Evolutionary conservation across 2,113 vertebrate species (phyloP), one percentile per base, ranked within the genome.

Genomic region (Redunca redunca): DNA sequence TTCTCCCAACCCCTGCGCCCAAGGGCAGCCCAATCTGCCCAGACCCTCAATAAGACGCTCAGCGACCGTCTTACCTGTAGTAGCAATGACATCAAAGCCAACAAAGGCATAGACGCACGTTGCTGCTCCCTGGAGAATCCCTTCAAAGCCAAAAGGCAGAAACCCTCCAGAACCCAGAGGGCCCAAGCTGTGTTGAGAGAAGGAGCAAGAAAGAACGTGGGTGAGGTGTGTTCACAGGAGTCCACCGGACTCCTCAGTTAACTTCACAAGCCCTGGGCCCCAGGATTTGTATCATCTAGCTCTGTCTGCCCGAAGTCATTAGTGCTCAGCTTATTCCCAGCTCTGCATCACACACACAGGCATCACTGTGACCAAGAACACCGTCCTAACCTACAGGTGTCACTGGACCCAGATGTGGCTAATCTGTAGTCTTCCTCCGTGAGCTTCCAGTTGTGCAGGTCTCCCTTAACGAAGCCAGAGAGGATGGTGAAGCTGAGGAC

Each of bases 51-150:
- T 2, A 13, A 15, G 43, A 2, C 16, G 46, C 26, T 6, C 9
- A 74, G 46, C 1, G 2, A 25, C 53, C 12, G 0, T 0, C 26
- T 97, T 97, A 99, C 99, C 99, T 99, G 99, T 99, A 7, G 99
- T 99, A 88, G 99, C 99, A 1, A 99, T 99, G 98, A 99, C 99
- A 98, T 99, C 99, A 33, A 99, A 99, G 7, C 99, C 99, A 2
- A 99, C 99, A 0, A 99, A 99, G 36, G 99, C 99, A 0, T 99
- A 99, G 98, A 99, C 99, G 94, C 99, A 99, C 2, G 99, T 99
- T 43, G 99, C 99, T 5, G 99, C 99, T 0, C 99, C 99, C 0
- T 99, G 99, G 40, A 99, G 98, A 95, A 99, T 98, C 2, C 99
- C 99, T 0, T 98, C 95, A 55, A 99, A 97, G 15, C 99, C 99